phyloP scores from a whole-genome alignment of 2,888 invertebrate genomes.

The Cacoxenus indagator region DNA sequence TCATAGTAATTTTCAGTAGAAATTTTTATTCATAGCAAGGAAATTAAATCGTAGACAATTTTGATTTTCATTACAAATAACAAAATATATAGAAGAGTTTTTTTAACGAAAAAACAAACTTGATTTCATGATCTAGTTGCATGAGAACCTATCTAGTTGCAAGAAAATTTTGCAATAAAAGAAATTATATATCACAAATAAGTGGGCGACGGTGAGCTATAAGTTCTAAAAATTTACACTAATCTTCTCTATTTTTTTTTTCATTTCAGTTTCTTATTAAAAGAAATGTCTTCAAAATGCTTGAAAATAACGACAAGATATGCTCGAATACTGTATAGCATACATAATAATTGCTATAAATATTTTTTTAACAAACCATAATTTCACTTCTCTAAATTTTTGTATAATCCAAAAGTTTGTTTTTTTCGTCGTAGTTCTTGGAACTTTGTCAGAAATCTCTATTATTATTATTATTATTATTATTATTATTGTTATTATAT shows the following conservation, averaged over 20 bases:
- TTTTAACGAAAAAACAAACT: not conserved
- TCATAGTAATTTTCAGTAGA: too few species aligned
- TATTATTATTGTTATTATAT: not conserved
- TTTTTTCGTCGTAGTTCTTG: too few species aligned
- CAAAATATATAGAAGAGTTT: too few species aligned
- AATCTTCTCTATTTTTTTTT: not conserved
- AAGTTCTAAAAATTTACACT: not conserved
- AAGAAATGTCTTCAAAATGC: not conserved
- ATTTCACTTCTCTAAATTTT: not conserved
- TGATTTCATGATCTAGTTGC: too few species aligned
- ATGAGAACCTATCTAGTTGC: too few species aligned
- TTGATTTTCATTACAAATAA: too few species aligned
- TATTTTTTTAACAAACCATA: slow-evolving; percentile 16
- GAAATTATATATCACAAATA: not conserved
- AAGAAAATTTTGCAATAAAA: not conserved
- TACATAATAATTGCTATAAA: not conserved
- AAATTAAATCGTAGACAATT: too few species aligned
- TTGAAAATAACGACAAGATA: not conserved
- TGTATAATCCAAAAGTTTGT: slow-evolving; percentile 8
- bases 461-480: not conserved
- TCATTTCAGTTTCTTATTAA: not conserved
- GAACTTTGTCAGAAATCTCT: too few species aligned
- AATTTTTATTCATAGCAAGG: too few species aligned
- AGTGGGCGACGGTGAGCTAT: not conserved
- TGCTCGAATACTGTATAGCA: not conserved